phyloP scores from a whole-genome alignment of 2,113 vertebrate genomes.

The Lates calcarifer region DNA sequence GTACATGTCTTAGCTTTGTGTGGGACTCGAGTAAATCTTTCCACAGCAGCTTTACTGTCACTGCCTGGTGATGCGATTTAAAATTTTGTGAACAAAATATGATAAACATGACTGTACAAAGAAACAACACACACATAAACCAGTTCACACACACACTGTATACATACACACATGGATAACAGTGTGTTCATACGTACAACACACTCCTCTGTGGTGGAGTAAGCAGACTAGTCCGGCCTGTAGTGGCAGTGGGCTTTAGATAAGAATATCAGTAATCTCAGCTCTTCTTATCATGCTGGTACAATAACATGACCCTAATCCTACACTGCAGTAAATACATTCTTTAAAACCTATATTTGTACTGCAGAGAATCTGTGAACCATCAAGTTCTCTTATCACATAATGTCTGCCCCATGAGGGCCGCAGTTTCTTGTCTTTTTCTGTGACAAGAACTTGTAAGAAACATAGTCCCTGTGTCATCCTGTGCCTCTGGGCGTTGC shows the following conservation, averaged over 20 bases:
- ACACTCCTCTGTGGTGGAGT: conserved; percentile 22
- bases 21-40: neutral
- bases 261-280: conserved; percentile 78
- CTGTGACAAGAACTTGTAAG: conserved; percentile 21
- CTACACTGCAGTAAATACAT: conserved; percentile 60
- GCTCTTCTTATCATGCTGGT: conserved; percentile 73
- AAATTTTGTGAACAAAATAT: neutral
- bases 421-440: neutral
- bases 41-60: neutral
- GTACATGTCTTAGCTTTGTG: neutral
- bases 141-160: neutral
- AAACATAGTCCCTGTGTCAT: neutral
- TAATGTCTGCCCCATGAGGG: neutral
- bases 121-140: neutral
- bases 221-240: conserved; percentile 22
- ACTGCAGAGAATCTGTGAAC: conserved; percentile 39
- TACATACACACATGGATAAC: neutral
- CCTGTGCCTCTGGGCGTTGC: conserved; percentile 24
- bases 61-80: conserved; percentile 8
- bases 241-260: conserved; percentile 70
- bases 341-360: conserved; percentile 61
- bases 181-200: neutral
- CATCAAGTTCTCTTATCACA: conserved; percentile 20
- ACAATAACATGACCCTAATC: conserved; percentile 79
- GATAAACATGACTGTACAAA: neutral